Evolutionary conservation across 1,140 invertebrate species (phyloP).

Genomic region (Pogonomyrmex barbatus): DNA sequence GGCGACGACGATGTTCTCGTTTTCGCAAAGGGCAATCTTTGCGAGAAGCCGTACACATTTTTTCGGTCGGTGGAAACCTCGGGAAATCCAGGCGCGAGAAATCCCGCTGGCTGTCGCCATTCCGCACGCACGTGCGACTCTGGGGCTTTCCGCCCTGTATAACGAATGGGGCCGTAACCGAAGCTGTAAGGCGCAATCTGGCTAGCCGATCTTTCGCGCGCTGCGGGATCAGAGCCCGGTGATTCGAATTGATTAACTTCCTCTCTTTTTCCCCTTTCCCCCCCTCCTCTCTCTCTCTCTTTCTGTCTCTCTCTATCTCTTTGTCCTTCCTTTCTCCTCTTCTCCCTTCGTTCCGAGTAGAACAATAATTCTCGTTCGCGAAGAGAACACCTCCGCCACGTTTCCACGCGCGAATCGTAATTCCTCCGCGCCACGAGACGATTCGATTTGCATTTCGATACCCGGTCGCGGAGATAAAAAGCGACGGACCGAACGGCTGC

Average conservation of each 20-base stretch:
- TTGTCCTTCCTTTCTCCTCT: neutral
- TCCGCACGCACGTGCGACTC: constrained; percentile 64
- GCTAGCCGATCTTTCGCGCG: constrained; percentile 63
- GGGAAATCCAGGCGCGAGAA: constrained; percentile 56
- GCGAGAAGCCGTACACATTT: constrained; percentile 65
- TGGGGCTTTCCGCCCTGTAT: constrained; percentile 37
- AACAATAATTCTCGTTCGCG: constrained; percentile 55
- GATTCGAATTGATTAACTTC: constrained; percentile 74
- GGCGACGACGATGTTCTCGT: constrained; percentile 14
- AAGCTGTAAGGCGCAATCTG: constrained; percentile 68
- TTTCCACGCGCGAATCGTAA: constrained; percentile 58
- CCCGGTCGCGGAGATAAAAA: constrained; percentile 47
- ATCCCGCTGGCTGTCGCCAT: constrained; percentile 63
- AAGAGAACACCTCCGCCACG: constrained; percentile 20
- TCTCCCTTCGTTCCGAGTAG: neutral
- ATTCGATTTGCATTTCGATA: constrained; percentile 65
- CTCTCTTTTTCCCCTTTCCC: constrained; percentile 32
- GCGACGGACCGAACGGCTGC: constrained; percentile 13
- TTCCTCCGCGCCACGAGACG: constrained; percentile 35
- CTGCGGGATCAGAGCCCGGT: constrained; percentile 63
- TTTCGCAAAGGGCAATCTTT: constrained; percentile 40
- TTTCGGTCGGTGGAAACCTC: constrained; percentile 54
- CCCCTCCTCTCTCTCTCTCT: neutral
- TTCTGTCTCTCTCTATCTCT: neutral
- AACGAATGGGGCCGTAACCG: constrained; percentile 42